Conservation (phyloP, 2,888 invertebrate genomes). For the Acrocyrtus sp. region DNA sequence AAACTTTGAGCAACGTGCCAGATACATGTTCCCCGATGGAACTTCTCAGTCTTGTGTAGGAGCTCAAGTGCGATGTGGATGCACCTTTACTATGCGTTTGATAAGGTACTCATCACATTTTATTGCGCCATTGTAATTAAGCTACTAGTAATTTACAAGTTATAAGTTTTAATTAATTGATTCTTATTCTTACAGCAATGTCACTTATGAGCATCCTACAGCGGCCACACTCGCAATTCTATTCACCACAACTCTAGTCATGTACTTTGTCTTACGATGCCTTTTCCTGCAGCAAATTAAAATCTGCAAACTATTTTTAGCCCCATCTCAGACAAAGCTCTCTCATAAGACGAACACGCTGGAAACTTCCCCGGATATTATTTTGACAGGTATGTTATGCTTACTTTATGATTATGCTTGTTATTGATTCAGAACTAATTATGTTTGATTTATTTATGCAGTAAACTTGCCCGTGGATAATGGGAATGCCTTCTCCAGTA, state of each 20-base stretch:
- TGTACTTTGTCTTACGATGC: too few species aligned
- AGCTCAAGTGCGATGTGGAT: constrained; percentile 25
- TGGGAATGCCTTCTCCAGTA: too few species aligned
- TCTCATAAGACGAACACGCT: too few species aligned
- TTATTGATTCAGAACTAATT: too few species aligned
- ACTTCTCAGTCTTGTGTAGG: constrained; percentile 18
- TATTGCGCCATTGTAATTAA: neutral
- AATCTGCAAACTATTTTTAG: too few species aligned
- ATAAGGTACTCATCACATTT: constrained; percentile 3
- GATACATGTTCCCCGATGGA: constrained; percentile 20
- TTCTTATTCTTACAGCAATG: constrained; percentile 1
- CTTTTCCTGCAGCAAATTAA: too few species aligned
- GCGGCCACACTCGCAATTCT: neutral
- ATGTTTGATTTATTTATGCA: too few species aligned
- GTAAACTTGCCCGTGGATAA: too few species aligned
- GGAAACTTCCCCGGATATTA: too few species aligned
- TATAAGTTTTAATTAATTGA: neutral
- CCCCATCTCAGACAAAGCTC: too few species aligned
- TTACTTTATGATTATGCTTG: too few species aligned
- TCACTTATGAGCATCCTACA: constrained; percentile 21
- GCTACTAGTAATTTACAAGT: neutral
- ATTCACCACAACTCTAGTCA: neutral
- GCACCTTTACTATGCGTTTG: constrained; percentile 1
- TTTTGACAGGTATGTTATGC: too few species aligned
- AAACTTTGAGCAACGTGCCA: neutral